Base-by-base conservation (phyloP, 2,797 vertebrate species). In the Diceros bicornis region DNA sequence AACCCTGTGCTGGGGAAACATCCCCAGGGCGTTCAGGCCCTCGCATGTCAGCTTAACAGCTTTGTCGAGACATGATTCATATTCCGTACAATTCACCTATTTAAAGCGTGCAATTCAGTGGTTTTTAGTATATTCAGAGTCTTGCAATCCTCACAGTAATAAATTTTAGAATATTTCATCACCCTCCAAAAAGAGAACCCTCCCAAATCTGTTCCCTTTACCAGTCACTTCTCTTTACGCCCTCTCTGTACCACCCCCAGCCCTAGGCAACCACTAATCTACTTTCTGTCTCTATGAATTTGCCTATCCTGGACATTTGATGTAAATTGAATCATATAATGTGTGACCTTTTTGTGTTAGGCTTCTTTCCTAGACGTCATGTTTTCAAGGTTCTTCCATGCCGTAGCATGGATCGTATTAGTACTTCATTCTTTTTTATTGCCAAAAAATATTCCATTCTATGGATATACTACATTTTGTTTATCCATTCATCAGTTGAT, bases 271-370 rank as follows among this genome's bases (percentile, higher is more conserved):
- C 11, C 23, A 4, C 4, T 23, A 6, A 47, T 2, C 59, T 25
- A 7, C 9, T 74, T 37, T 41, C 61, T 32, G 32, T 69, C 13
- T 86, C 44, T 34, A 9, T 77, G 25, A 59, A 17, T 50, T 44
- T 20, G 77, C 32, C 47, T 52, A 0, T n/a, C 41, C 16, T 66
- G 52, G 52, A 25, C 20, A 27, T 16, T 37, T 92, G 68, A 7
- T 16, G 0, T 59, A 8, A 34, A n/a, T 4, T 27, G 52, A 68
- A 27, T 13, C 32, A 1, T 44, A 5, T 2, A 25, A 1, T 1
- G 10, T 1, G 4, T 32, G 44, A 27, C 23, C 0, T 59, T 50
- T 52, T 10, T 17, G 64, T 52, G 32, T 59, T n/a, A 44, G 50
- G 41, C 57, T 75, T 55, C 74, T 85, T 29, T 57, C 34, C 41